Evolutionary conservation across 2,888 invertebrate genomes (phyloP).

Genomic region (Laspeyria flexula): DNA sequence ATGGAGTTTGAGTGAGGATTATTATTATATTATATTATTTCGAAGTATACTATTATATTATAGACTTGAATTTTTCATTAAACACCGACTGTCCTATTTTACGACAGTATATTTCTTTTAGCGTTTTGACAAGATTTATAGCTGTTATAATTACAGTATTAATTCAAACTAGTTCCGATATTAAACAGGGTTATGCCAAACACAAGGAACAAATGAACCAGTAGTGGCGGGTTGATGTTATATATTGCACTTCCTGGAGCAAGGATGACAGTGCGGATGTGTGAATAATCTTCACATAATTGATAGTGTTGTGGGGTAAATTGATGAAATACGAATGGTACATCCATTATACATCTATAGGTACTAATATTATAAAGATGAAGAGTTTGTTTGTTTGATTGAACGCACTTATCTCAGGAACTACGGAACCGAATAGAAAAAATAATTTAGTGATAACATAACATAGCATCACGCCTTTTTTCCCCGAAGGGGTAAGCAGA

Average conservation of each 20-base stretch:
- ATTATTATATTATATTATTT: no score
- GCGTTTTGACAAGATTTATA: slow-evolving; percentile 63
- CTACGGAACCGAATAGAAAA: no score
- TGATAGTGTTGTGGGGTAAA: background rate
- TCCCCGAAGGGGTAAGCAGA: no score
- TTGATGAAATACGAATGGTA: background rate
- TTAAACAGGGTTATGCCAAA: slow-evolving; percentile 47
- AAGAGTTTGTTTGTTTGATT: no score
- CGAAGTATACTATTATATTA: no score
- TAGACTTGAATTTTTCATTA: no score
- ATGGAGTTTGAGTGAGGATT: no score
- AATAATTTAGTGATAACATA: no score
- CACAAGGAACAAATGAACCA: slow-evolving; percentile 36
- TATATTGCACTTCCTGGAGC: background rate
- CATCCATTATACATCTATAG: no score
- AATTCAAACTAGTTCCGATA: slow-evolving; percentile 59
- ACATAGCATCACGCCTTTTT: no score
- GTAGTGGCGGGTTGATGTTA: slow-evolving; percentile 2
- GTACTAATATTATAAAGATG: no score
- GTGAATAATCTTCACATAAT: background rate
- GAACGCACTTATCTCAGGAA: no score
- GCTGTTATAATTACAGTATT: slow-evolving; percentile 60
- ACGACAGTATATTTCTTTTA: slow-evolving; percentile 12
- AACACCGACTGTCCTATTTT: background rate
- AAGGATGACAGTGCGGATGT: background rate